These are phyloP conservation scores for Serinus canaria DNA, from an alignment of 2,113 vertebrate species.

Conservation along the genomic window DNA sequence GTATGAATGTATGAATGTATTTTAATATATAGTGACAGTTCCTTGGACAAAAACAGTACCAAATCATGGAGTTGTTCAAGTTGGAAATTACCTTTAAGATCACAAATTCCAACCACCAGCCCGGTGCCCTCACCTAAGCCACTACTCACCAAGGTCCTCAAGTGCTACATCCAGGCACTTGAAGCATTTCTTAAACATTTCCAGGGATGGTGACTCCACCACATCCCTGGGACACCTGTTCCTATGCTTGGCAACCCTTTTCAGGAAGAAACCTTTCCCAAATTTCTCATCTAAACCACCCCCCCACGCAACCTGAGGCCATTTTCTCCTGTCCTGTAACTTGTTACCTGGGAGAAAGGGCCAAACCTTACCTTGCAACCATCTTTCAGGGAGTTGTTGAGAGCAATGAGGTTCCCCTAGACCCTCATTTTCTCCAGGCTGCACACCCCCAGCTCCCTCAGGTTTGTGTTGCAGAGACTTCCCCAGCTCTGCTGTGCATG, in stretches of 20 bases:
- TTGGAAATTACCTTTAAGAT: background rate
- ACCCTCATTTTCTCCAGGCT: background rate
- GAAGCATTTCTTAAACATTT: background rate
- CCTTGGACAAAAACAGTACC: background rate
- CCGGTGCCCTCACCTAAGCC: background rate
- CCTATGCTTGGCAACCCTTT: background rate
- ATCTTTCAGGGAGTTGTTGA: background rate
- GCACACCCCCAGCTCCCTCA: background rate
- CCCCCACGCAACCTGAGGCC: background rate
- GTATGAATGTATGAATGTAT: background rate
- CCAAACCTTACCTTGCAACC: background rate
- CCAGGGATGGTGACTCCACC: background rate
- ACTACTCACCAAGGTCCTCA: background rate
- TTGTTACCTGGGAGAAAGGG: background rate
- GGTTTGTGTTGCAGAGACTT: background rate
- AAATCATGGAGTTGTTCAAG: background rate
- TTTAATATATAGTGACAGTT: background rate
- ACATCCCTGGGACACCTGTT: accelerated
- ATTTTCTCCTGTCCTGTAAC: background rate
- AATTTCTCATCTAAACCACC: background rate
- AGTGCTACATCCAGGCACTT: background rate
- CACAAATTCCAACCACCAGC: background rate
- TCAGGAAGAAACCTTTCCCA: background rate
- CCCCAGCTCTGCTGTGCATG: accelerated
- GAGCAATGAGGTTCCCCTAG: background rate